These are phyloP conservation scores for Nomada goodeniana DNA, from an alignment of 2,888 invertebrate species.

Conservation along the genomic window DNA sequence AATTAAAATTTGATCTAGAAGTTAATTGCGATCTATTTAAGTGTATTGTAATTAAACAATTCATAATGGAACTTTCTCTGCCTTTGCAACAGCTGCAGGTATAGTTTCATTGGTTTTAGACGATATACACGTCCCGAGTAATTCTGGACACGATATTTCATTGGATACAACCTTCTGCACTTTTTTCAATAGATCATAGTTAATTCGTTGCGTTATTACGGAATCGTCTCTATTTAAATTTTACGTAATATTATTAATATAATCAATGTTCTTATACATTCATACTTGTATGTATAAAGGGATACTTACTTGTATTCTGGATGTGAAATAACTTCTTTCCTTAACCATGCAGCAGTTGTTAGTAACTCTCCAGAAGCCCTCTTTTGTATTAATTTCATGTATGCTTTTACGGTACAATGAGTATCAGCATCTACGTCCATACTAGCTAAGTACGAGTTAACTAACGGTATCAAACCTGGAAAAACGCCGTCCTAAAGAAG, in stretches of 20 bases:
- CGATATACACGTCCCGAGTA: slow-evolving; percentile 90
- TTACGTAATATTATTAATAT: slow-evolving; percentile 60
- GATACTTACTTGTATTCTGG: slow-evolving; percentile 92
- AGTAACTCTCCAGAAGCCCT: slow-evolving; percentile 94
- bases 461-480: slow-evolving; percentile 97
- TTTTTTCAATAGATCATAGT: slow-evolving; percentile 94
- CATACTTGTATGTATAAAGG: slow-evolving; percentile 11
- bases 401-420: slow-evolving; percentile 98
- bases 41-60: slow-evolving; percentile 53
- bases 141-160: slow-evolving; percentile 89
- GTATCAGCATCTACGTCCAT: slow-evolving; percentile 99
- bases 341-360: slow-evolving; percentile 98
- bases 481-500: slow-evolving; percentile 91
- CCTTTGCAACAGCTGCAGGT: slow-evolving; percentile 90
- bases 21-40: slow-evolving; percentile 40
- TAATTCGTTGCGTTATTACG: slow-evolving; percentile 93
- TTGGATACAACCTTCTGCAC: slow-evolving; percentile 91
- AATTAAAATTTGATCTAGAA: slow-evolving; percentile 53
- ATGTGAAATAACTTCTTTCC: slow-evolving; percentile 94
- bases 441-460: slow-evolving; percentile 96
- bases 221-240: slow-evolving; percentile 91
- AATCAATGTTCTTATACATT: background rate
- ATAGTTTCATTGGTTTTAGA: slow-evolving; percentile 94
- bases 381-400: slow-evolving; percentile 95
- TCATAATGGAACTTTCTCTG: slow-evolving; percentile 76